Percentiles rank a stretch among this genome's conserved stretches.
Evolutionary conservation across 2,888 invertebrate genomes (phyloP).

Genomic region (Linyphia triangularis): DNA sequence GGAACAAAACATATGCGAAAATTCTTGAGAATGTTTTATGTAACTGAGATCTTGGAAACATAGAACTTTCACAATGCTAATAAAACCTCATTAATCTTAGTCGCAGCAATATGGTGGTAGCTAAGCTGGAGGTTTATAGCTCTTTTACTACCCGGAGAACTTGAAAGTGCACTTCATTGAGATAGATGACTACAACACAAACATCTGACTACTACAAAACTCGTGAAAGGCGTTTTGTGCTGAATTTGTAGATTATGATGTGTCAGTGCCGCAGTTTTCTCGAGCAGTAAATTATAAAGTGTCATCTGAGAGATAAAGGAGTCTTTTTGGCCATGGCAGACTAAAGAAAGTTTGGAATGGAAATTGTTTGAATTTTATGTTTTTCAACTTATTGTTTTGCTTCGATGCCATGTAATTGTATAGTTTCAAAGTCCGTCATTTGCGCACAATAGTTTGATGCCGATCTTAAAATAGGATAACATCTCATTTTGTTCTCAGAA

Average conservation of each 20-base stretch:
- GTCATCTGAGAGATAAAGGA: not conserved
- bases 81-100: constrained; percentile 51
- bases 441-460: no score
- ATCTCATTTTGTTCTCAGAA: no score
- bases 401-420: no score
- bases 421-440: no score
- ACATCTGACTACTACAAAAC: constrained; percentile 27
- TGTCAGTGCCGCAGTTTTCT: not conserved
- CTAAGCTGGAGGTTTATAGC: constrained; percentile 10
- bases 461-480: no score
- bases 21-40: not conserved
- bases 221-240: not conserved
- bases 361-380: no score
- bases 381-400: no score
- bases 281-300: not conserved
- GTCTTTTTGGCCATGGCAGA: no score
- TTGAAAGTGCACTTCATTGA: constrained; percentile 25
- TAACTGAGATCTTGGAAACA: constrained; percentile 2
- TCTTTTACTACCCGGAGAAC: constrained; percentile 7
- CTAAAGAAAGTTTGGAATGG: no score
- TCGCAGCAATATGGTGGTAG: constrained; percentile 21
- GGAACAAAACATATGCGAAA: not conserved
- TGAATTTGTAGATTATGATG: not conserved
- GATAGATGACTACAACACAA: constrained; percentile 39
- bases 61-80: not conserved